A percentile compares a stretch with the other conserved stretches of the same genome.
These are phyloP conservation scores for Vulpes lagopus DNA, from an alignment of 2,113 vertebrate species.

Conservation along the genomic window DNA sequence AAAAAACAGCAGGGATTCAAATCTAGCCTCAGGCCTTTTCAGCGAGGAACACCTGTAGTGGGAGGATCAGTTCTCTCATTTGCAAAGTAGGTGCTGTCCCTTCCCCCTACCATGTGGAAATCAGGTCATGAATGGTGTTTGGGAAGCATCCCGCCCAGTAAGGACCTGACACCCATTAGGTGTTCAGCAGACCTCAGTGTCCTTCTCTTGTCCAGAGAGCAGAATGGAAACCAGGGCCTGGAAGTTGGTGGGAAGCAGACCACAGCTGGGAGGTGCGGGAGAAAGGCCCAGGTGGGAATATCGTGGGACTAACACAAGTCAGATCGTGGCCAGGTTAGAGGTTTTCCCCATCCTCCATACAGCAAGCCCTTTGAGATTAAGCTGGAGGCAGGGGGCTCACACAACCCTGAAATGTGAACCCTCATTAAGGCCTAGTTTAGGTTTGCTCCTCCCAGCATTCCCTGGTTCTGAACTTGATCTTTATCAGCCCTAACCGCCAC, in stretches of 20 bases:
- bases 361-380: not conserved
- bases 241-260: not conserved
- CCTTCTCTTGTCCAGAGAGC: not conserved
- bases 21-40: not conserved
- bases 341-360: not conserved
- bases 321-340: not conserved
- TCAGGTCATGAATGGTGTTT: not conserved
- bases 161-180: not conserved
- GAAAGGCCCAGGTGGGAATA: not conserved
- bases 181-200: not conserved
- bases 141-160: not conserved
- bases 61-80: not conserved
- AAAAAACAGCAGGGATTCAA: not conserved
- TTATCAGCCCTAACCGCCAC: not conserved
- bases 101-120: not conserved
- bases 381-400: not conserved
- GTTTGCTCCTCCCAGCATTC: not conserved
- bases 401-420: conserved; percentile 35
- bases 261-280: not conserved
- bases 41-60: not conserved
- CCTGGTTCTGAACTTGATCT: conserved; percentile 38
- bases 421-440: not conserved
- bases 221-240: not conserved
- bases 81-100: not conserved
- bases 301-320: not conserved